A percentile compares a stretch with the other conserved stretches of the same genome.
phyloP scores from a whole-genome alignment of 2,797 vertebrate species.

The Aotus griseimembra region DNA sequence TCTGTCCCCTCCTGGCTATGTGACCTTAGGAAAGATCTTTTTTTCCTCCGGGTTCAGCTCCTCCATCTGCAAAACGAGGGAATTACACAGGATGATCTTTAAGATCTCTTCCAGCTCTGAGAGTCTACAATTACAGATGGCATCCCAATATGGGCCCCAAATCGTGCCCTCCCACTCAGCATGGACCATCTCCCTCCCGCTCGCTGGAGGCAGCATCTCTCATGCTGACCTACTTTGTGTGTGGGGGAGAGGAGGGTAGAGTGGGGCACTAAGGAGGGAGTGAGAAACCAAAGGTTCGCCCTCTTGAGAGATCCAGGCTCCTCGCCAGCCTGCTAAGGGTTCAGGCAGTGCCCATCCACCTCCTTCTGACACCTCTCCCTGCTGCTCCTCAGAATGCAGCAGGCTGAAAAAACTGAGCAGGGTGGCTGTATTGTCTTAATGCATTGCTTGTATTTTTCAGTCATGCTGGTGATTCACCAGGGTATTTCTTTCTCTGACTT shows the following conservation, averaged over 20 bases:
- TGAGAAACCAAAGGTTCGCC: neutral
- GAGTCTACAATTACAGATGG: slow-evolving; percentile 75
- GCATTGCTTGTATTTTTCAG: neutral
- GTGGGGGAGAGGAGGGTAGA: neutral
- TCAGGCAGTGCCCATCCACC: neutral
- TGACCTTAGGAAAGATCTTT: slow-evolving; percentile 4
- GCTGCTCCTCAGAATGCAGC: neutral
- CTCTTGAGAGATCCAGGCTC: neutral
- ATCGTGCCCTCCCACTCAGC: slow-evolving; percentile 69
- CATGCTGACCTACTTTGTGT: slow-evolving; percentile 73
- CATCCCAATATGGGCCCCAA: slow-evolving; percentile 67
- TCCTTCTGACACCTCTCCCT: neutral
- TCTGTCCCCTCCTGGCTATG: neutral
- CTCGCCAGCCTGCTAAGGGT: neutral
- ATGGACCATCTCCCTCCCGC: slow-evolving; percentile 52
- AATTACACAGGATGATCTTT: slow-evolving; percentile 63
- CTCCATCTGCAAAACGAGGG: slow-evolving; percentile 45
- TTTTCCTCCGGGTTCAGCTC: slow-evolving; percentile 19
- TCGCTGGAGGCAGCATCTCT: slow-evolving; percentile 38
- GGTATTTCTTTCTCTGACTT: neutral
- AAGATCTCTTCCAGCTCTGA: slow-evolving; percentile 50
- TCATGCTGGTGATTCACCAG: slow-evolving; percentile 2
- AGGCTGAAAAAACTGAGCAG: slow-evolving; percentile 26
- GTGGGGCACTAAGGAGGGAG: neutral
- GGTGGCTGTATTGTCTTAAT: neutral